Conservation (phyloP, 1,140 invertebrate species). For the Ericerus pela region DNA sequence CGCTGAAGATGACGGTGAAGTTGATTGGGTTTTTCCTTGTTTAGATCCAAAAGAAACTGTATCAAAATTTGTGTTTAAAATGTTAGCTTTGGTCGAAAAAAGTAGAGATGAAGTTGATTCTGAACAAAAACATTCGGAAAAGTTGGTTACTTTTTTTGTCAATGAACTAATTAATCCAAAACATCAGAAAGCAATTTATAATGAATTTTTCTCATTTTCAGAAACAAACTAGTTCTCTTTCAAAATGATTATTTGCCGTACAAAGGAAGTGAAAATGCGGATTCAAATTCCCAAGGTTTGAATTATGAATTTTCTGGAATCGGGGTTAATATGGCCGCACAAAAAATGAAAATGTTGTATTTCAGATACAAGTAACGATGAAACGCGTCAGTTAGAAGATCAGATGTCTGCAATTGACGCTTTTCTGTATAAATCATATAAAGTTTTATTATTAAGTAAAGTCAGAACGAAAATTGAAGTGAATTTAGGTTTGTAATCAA, state of each 20-base stretch:
- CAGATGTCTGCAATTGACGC: constrained; percentile 48
- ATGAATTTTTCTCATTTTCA: not conserved
- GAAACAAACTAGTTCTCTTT: not conserved
- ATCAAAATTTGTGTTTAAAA: constrained; percentile 81
- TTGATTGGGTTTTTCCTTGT: constrained; percentile 82
- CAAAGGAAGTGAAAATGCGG: not conserved
- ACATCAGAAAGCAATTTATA: not conserved
- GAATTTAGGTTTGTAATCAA: constrained; percentile 42
- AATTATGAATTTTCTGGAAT: too few relatives aligned
- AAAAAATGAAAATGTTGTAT: too few relatives aligned
- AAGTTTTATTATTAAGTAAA: constrained; percentile 62
- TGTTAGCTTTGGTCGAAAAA: constrained; percentile 69
- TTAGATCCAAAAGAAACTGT: constrained; percentile 74
- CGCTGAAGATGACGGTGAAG: constrained; percentile 93
- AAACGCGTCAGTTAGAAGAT: too few relatives aligned
- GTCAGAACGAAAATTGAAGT: constrained; percentile 65
- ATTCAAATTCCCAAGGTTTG: too few relatives aligned
- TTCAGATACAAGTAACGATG: too few relatives aligned
- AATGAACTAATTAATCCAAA: not conserved
- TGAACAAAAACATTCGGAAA: not conserved
- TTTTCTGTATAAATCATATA: constrained; percentile 68
- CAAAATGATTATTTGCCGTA: not conserved
- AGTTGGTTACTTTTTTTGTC: not conserved
- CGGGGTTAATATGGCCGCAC: too few relatives aligned
- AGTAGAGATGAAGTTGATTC: constrained; percentile 25